Conservation (phyloP, 2,113 vertebrate species). For the Coryphaenoides rupestris region DNA sequence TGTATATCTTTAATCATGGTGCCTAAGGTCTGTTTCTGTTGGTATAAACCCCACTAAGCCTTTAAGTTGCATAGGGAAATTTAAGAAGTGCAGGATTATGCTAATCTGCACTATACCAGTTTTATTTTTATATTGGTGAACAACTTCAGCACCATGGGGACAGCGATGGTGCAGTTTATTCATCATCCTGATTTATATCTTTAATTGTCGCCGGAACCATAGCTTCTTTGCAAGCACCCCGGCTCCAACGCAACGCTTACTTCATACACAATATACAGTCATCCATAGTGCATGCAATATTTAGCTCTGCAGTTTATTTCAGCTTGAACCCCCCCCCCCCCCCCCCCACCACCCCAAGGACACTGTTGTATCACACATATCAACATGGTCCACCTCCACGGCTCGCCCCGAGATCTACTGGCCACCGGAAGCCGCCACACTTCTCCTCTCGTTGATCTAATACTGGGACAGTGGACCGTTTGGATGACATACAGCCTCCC, state of each 20-base stretch:
- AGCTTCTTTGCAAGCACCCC: neutral
- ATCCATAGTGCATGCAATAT: neutral
- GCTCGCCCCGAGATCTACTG: slow-evolving; percentile 13
- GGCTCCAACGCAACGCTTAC: neutral
- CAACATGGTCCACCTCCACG: slow-evolving; percentile 9
- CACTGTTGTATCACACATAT: slow-evolving; percentile 13
- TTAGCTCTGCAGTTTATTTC: neutral
- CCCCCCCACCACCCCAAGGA: neutral
- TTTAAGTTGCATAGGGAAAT: slow-evolving; percentile 27
- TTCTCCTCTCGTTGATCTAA: slow-evolving; percentile 29
- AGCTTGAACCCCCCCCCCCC: neutral
- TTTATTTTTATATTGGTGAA: slow-evolving; percentile 43
- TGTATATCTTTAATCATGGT: slow-evolving; percentile 36
- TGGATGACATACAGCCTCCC: slow-evolving; percentile 39
- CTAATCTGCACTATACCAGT: slow-evolving; percentile 22
- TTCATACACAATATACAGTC: neutral
- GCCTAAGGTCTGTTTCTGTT: slow-evolving; percentile 48
- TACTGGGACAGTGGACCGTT: slow-evolving; percentile 34
- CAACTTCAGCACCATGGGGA: slow-evolving; percentile 17
- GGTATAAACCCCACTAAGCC: slow-evolving; percentile 36
- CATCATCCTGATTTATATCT: neutral
- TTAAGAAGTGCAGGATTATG: slow-evolving; percentile 40
- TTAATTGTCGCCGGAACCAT: neutral
- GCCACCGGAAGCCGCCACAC: slow-evolving; percentile 1
- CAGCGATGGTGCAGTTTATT: neutral